These are phyloP conservation scores for Solenopsis fugax DNA, from an alignment of 1,140 invertebrate genomes.

Conservation along the genomic window DNA sequence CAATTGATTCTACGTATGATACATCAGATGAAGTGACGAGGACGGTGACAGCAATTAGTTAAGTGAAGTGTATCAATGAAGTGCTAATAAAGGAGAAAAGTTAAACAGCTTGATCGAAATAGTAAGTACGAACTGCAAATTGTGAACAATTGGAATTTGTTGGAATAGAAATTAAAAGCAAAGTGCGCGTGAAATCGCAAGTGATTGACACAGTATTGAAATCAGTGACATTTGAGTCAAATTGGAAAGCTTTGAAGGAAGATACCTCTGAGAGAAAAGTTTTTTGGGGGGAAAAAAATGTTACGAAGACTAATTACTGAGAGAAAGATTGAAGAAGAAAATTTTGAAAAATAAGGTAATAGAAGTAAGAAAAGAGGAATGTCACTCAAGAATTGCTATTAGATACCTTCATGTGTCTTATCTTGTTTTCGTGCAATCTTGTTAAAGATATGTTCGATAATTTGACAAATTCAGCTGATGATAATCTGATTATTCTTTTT, in stretches of 20 bases:
- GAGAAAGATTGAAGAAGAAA: background rate
- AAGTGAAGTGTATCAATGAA: constrained; percentile 33
- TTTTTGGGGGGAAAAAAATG: background rate
- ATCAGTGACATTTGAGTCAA: background rate
- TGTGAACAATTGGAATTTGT: constrained; percentile 19
- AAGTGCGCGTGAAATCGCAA: background rate
- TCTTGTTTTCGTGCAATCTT: background rate
- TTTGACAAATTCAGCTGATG: constrained; percentile 16
- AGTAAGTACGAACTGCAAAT: background rate
- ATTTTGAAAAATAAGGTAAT: background rate
- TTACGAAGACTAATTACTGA: background rate
- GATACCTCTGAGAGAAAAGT: background rate
- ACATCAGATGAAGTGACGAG: constrained; percentile 12
- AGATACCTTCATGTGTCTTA: background rate
- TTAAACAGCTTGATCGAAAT: background rate
- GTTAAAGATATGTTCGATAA: constrained; percentile 25
- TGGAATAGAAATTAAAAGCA: background rate
- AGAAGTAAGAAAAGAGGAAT: background rate
- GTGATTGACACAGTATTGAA: background rate
- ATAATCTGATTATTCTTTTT: constrained; percentile 25
- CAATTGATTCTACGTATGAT: background rate
- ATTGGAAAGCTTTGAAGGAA: background rate
- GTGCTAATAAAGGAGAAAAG: background rate
- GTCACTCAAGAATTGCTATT: background rate
- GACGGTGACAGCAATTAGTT: constrained; percentile 20